Base-by-base conservation (phyloP, 2,797 vertebrate genomes). In the Micropoecilia bifurca region DNA sequence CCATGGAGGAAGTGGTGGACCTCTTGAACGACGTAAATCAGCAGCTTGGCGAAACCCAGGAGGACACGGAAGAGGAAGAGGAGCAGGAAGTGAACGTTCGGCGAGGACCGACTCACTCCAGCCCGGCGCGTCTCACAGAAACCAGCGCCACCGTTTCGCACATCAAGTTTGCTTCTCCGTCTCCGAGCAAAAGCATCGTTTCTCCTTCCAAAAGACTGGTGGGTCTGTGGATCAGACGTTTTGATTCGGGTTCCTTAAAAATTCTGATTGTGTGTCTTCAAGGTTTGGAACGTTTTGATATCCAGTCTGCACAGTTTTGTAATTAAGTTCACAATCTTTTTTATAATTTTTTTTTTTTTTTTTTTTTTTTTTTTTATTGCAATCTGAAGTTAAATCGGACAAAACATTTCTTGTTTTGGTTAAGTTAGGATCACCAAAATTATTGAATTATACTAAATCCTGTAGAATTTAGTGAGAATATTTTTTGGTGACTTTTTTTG, bases 201-300 rank as follows among this genome's bases (percentile, higher is more conserved):
- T 99, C 98, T 1, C 98, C 98, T 69, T 96, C 93, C 76, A 99
- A 98, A 93, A 96, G 96, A 90, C 96, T 97, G 96, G 99, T 99
- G 95, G 43, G 87, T 86, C 43, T 1, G 48, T 0, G 6, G 12
- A 76, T 30, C 0, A 72, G n/a, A 6, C 22, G 18, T 46, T 71
- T 71, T 45, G 41, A 28, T 71, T 43, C 3, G 18, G 12, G 50
- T 3, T 53, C 50, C 50, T 53, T 53, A 53, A 25, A 53, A 53
- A 25, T 53, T 9, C 22, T 0, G 22, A 25, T 53, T 53, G 2
- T 3, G 7, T 53, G 22, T 25, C 50, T 25, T 53, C 22, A 53
- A 25, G 22, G 22, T 25, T 53, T 53, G 50, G 22, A 25, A 53
- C 0, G 7, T 9, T 22, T 53, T 53, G 7, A 53, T 9, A 25